Evolutionary conservation across 2,888 invertebrate species (phyloP).

Genomic region (Heliconius hortense): DNA sequence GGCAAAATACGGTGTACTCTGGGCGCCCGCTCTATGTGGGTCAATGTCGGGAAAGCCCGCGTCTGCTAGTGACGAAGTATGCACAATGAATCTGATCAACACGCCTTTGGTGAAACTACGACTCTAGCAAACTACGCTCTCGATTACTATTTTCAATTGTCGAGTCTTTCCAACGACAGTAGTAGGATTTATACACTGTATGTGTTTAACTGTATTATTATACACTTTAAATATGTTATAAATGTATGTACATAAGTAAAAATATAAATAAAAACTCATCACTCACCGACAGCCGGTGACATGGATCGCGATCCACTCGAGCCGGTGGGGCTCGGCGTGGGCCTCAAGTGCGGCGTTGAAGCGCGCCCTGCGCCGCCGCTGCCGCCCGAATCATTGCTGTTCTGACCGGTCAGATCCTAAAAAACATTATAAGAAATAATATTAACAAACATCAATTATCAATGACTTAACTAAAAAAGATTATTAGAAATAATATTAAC

Average conservation of each 20-base stretch:
- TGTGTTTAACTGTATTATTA: neutral
- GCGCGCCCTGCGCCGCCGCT: slow-evolving; percentile 86
- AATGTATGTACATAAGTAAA: neutral
- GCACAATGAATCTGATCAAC: slow-evolving; percentile 82
- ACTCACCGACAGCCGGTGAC: slow-evolving; percentile 98
- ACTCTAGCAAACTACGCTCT: slow-evolving; percentile 56
- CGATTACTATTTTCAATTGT: slow-evolving; percentile 28
- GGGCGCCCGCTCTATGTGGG: slow-evolving; percentile 82
- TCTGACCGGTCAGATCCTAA: slow-evolving; percentile 93
- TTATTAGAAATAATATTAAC: no score
- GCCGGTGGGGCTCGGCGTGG: slow-evolving; percentile 96
- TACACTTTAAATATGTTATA: neutral
- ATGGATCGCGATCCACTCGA: slow-evolving; percentile 97
- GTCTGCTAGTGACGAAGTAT: slow-evolving; percentile 82
- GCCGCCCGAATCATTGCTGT: slow-evolving; percentile 93
- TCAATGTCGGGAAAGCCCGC: slow-evolving; percentile 84
- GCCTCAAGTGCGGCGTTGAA: slow-evolving; percentile 86
- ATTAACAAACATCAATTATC: neutral
- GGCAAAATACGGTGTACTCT: slow-evolving; percentile 83
- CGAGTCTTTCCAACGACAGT: neutral
- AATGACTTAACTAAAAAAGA: no score
- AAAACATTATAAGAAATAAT: slow-evolving; percentile 51
- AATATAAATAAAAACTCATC: slow-evolving; percentile 6
- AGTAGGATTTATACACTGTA: neutral
- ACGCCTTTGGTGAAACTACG: slow-evolving; percentile 76